These are phyloP conservation scores for Saimiri boliviensis DNA, from an alignment of 2,113 vertebrate species.

Conservation along the genomic window DNA sequence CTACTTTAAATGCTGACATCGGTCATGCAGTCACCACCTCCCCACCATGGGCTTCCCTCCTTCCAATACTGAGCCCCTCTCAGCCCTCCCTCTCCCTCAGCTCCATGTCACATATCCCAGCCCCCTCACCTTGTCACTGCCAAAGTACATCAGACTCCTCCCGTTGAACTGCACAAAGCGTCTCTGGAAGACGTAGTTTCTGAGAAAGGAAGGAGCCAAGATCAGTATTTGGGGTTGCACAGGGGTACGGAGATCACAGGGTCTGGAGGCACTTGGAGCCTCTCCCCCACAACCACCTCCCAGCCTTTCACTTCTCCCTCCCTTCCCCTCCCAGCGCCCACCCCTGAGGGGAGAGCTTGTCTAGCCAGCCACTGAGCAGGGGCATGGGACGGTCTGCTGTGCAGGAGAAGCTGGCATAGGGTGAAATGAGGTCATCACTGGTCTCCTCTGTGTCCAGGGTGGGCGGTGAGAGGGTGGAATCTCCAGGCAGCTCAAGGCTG, in stretches of 20 bases:
- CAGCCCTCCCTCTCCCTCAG: not conserved
- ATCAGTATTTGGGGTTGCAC: not conserved
- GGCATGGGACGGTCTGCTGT: slow-evolving; percentile 86
- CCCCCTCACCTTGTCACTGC: slow-evolving; percentile 93
- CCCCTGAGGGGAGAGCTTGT: slow-evolving; percentile 99
- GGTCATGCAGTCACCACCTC: not conserved
- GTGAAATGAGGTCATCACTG: slow-evolving; percentile 95
- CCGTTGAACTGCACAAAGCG: slow-evolving; percentile 96
- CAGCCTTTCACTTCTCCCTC: not conserved
- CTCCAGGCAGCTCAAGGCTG: slow-evolving; percentile 86
- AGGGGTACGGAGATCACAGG: not conserved
- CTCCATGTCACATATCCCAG: not conserved
- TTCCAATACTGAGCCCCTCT: not conserved
- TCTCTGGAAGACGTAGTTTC: slow-evolving; percentile 98
- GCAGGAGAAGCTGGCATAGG: slow-evolving; percentile 95
- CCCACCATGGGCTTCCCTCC: not conserved
- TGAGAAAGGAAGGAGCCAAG: slow-evolving; percentile 75
- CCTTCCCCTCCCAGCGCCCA: slow-evolving; percentile 68
- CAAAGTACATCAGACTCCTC: slow-evolving; percentile 96
- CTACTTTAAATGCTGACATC: not conserved
- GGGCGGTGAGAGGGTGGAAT: slow-evolving; percentile 78
- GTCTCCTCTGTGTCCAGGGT: slow-evolving; percentile 83
- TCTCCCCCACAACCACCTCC: not conserved
- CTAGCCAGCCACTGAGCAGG: slow-evolving; percentile 94
- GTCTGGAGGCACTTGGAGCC: not conserved